Base-by-base conservation (phyloP, 2,113 vertebrate species). In the Porphyrio hochstetteri region DNA sequence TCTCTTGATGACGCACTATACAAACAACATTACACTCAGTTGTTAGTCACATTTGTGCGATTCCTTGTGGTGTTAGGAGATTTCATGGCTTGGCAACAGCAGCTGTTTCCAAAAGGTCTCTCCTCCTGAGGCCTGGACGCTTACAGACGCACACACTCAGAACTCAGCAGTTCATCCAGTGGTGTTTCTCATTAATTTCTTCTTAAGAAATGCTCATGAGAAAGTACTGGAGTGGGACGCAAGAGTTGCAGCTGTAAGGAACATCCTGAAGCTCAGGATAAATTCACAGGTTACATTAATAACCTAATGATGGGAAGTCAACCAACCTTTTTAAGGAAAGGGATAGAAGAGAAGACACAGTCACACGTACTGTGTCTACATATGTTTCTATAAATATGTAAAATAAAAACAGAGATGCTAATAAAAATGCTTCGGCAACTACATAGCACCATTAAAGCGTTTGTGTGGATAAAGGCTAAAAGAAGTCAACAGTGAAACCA, bases 21-120 rank as follows among this genome's bases (percentile, higher is more conserved):
- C 11, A 25, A 87, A 85, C 46, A 87, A 53, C 16, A 25, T 88
- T 55, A 83, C 33, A 65, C 44, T 97, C 81, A 82, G 13, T 63
- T 25, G 14, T 96, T 89, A 97, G 91, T 97, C 95, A 97, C n/a
- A 46, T 61, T 82, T 82, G 88, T 75, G 71, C 79, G 40, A 82
- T 53, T 95, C 84, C 71, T 68, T 42, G 3, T 42, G 50, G 69
- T 46, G 92, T 40, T 16, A 74, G 33, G 71, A 90, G 36, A 80
- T 56, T 42, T 83, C n/a, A 35, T 48, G 64, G 91, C 75, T 96
- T 95, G 52, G 64, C 85, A 92, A 81, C 18, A 69, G 33, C 29
- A 96, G 71, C 72, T 84, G 72, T 85, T 90, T 95, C 71, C 71
- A 81, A 97, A 93, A 93, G 82, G 71, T 85, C 86, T 90, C 60